These are phyloP conservation scores for human DNA, from an alignment of 2,113 vertebrate genomes.

Conservation along the genomic window GRCh38 chr19:17348001-17348500, in stretches of 20 bases:
- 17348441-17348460: too few relatives aligned
- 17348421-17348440: too few relatives aligned
- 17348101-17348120: background rate
- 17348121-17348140: background rate
- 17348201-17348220: background rate
- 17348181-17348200: background rate
- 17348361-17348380: too few relatives aligned
- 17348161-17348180: accelerated
- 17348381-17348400: too few relatives aligned
- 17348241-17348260: accelerated
- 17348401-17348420: too few relatives aligned
- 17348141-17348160: background rate
- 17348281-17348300: too few relatives aligned
- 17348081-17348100: background rate
- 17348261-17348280: background rate
- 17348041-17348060: background rate
- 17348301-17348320: too few relatives aligned
- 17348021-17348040: background rate
- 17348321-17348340: too few relatives aligned
- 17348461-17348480: too few relatives aligned
- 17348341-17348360: too few relatives aligned
- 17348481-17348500: too few relatives aligned
- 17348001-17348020: background rate
- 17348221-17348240: background rate
- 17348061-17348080: background rate